These are phyloP conservation scores for Syngnathus scovelli DNA, from an alignment of 2,113 vertebrate genomes.

Conservation along the genomic window DNA sequence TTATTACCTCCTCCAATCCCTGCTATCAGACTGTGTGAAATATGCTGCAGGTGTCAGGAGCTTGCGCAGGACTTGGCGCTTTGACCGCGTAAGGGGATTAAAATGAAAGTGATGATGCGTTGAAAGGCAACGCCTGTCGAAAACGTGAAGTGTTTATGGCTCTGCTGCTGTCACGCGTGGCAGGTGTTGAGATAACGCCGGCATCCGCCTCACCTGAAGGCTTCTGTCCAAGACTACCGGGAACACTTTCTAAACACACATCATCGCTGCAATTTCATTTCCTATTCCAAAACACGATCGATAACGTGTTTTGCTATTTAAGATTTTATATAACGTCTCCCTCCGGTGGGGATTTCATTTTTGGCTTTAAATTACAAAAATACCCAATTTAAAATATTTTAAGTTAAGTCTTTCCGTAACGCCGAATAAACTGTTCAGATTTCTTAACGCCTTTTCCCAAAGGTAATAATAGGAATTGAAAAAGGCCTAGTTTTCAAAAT, in stretches of 20 bases:
- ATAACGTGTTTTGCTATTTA: background rate
- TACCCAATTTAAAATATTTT: no score
- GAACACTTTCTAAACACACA: conserved; percentile 40
- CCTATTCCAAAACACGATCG: conserved; percentile 4
- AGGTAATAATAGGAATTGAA: no score
- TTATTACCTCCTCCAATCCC: conserved; percentile 56
- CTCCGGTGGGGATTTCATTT: background rate
- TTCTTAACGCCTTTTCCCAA: no score
- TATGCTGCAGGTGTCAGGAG: conserved; percentile 56
- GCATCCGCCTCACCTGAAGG: conserved; percentile 61
- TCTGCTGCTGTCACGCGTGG: conserved; percentile 60
- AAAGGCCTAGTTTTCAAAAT: background rate
- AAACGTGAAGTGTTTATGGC: conserved; percentile 62
- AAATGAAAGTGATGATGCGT: conserved; percentile 68
- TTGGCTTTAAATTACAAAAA: background rate
- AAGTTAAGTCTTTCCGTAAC: no score
- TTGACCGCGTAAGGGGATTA: conserved; percentile 71
- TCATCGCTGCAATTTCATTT: conserved; percentile 33
- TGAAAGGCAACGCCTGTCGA: conserved; percentile 67
- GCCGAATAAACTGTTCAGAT: no score
- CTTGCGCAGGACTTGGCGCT: conserved; percentile 40
- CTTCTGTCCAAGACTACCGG: conserved; percentile 36
- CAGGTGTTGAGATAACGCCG: conserved; percentile 63
- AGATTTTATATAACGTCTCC: background rate
- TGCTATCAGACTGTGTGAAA: conserved; percentile 43